phyloP scores from a whole-genome alignment of 2,113 vertebrate species.

The Etheostoma spectabile region DNA sequence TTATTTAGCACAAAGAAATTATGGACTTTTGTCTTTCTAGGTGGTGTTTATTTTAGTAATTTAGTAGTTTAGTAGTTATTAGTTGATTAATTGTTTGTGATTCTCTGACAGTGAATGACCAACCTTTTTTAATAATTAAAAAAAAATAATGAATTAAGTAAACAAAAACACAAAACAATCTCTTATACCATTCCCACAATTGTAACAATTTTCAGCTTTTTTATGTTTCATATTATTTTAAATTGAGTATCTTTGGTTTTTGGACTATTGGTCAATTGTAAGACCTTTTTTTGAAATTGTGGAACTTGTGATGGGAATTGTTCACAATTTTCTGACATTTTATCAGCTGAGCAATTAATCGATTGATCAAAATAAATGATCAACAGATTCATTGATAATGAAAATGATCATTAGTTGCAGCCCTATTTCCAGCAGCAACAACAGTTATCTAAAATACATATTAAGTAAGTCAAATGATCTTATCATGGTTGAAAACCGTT shows the following conservation, averaged over 20 bases:
- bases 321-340: neutral
- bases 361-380: neutral
- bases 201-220: neutral
- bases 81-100: neutral
- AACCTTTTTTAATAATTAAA: neutral
- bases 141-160: too few relatives aligned
- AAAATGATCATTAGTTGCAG: neutral
- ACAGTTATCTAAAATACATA: neutral
- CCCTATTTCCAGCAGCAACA: neutral
- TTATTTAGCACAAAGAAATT: neutral
- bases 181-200: neutral
- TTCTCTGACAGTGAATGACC: too few relatives aligned
- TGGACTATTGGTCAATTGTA: neutral
- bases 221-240: neutral
- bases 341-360: neutral
- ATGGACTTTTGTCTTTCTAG: neutral
- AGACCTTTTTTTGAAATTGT: neutral
- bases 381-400: neutral
- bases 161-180: neutral
- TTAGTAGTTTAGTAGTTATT: too few relatives aligned
- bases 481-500: slow-evolving; percentile 70
- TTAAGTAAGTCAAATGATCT: neutral
- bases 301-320: neutral
- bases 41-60: neutral
- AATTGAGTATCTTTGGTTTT: neutral